Percentiles rank a stretch among this genome's conserved stretches.
Conservation (phyloP, 2,797 vertebrate genomes). For the Morelia viridis region DNA sequence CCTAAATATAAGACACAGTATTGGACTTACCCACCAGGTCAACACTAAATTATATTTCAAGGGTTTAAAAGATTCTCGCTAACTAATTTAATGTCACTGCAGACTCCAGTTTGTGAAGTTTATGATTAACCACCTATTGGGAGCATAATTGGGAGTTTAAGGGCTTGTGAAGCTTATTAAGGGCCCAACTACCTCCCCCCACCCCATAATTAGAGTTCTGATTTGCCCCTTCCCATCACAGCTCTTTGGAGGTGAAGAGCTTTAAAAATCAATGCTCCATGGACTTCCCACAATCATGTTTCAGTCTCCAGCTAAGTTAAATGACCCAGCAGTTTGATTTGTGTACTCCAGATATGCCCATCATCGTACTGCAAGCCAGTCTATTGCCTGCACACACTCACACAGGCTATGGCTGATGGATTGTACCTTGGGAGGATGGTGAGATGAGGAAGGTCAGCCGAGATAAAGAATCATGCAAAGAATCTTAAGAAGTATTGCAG, state of each 20-base stretch:
- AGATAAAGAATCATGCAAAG: not conserved
- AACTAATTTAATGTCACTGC: not conserved
- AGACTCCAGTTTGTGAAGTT: not conserved
- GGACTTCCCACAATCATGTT: not conserved
- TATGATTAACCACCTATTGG: not conserved
- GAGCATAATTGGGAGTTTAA: not conserved
- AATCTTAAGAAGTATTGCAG: not conserved
- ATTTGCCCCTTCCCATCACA: not conserved
- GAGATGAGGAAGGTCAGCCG: not conserved
- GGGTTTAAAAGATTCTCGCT: not conserved
- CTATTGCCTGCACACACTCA: not conserved
- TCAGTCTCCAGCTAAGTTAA: not conserved
- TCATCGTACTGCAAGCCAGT: not conserved
- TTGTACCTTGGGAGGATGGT: not conserved
- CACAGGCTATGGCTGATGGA: not conserved
- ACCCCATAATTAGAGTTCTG: not conserved
- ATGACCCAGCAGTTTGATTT: not conserved
- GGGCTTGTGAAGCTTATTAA: not conserved
- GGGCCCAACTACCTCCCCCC: not conserved
- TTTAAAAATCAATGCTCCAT: not conserved
- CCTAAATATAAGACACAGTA: not conserved
- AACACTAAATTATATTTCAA: not conserved
- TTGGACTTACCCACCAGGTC: not conserved
- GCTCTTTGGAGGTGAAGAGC: not conserved
- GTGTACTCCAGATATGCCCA: not conserved